phyloP scores from a whole-genome alignment of 2,888 invertebrate species.

The Cerastis rubricosa region DNA sequence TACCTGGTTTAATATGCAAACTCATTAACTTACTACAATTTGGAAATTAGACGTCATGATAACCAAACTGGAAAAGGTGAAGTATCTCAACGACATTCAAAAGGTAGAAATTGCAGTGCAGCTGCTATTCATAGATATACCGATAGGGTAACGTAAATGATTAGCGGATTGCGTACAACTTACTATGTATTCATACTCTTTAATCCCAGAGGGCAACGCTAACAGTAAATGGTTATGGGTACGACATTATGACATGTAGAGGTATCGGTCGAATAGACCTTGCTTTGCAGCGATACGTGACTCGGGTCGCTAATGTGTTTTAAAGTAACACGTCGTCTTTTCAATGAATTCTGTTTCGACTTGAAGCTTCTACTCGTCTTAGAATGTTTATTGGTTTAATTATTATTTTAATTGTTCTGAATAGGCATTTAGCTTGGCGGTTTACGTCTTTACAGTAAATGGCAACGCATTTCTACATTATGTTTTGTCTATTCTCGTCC shows the following conservation, averaged over 20 bases:
- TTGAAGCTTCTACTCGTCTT: conserved; percentile 28
- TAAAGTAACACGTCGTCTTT: conserved; percentile 73
- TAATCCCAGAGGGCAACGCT: conserved; percentile 65
- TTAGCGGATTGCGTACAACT: conserved; percentile 33
- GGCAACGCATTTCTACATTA: neutral
- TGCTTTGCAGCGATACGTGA: conserved; percentile 84
- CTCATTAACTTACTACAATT: neutral
- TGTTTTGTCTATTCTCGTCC: too few relatives aligned
- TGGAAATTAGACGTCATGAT: neutral
- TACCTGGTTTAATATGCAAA: neutral
- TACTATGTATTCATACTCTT: conserved; percentile 61
- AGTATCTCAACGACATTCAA: neutral
- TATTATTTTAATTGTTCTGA: conserved; percentile 26
- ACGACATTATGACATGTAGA: conserved; percentile 80
- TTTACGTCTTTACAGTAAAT: neutral
- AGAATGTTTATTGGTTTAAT: conserved; percentile 38
- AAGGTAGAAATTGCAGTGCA: neutral
- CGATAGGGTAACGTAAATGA: neutral
- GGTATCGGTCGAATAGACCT: conserved; percentile 82
- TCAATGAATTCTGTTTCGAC: conserved; percentile 67
- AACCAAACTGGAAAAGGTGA: neutral
- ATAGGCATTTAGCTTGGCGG: neutral
- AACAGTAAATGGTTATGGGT: conserved; percentile 80
- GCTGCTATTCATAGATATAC: neutral
- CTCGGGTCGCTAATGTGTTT: conserved; percentile 77